Conservation (phyloP, 2,797 vertebrate species). For the Labeo calbasu region DNA sequence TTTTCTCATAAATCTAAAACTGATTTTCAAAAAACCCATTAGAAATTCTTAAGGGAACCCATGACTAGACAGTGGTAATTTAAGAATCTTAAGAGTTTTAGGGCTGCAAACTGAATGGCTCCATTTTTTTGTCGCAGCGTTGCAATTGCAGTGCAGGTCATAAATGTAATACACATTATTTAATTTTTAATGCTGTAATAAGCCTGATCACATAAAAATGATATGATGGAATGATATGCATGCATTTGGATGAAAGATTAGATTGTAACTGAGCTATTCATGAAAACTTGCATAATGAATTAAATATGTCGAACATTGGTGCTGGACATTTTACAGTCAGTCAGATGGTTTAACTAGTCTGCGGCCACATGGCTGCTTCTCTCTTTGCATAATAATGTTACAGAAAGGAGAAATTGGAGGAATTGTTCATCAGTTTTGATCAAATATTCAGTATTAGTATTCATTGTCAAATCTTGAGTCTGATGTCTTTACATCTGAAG, state of each 20-base stretch:
- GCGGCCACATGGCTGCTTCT: neutral
- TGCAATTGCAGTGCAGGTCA: neutral
- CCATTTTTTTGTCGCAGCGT: neutral
- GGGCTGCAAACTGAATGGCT: neutral
- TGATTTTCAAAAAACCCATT: neutral
- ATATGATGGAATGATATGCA: constrained; percentile 2
- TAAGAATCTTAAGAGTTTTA: neutral
- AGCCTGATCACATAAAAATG: neutral
- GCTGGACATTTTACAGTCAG: neutral
- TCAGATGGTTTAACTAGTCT: neutral
- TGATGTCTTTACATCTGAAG: neutral
- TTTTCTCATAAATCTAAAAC: constrained; percentile 16
- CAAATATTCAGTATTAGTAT: neutral
- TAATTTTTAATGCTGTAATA: constrained; percentile 18
- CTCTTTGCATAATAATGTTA: constrained; percentile 11
- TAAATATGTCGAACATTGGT: constrained; percentile 5
- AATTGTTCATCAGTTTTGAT: neutral
- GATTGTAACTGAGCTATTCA: neutral
- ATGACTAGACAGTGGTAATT: constrained; percentile 23
- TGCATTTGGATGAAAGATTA: neutral
- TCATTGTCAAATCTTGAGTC: neutral
- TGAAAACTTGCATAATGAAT: constrained; percentile 22
- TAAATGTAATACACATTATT: neutral
- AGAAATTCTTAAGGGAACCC: neutral
- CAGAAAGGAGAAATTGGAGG: neutral